phyloP scores from a whole-genome alignment of 2,113 vertebrate genomes.

The Orthonyx spaldingii region DNA sequence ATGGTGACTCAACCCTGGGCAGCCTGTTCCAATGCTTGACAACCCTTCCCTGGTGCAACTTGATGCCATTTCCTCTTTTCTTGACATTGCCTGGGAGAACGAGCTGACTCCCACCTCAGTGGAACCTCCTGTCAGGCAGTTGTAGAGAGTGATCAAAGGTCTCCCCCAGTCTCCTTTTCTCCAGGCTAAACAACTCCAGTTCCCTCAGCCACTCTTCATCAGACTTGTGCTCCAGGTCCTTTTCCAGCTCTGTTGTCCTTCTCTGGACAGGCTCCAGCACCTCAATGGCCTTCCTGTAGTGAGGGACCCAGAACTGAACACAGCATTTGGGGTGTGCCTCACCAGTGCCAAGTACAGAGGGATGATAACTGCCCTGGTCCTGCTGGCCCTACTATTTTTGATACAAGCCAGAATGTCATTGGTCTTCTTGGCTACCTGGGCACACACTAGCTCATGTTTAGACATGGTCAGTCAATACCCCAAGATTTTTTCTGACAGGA shows the following conservation, averaged over 20 bases:
- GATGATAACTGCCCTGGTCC: too few relatives aligned
- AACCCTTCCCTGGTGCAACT: neutral
- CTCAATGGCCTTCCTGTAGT: neutral
- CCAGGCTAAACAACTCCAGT: neutral
- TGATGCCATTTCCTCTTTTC: neutral
- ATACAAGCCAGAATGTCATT: neutral
- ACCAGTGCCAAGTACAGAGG: neutral
- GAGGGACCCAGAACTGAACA: neutral
- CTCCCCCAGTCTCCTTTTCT: neutral
- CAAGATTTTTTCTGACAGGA: neutral
- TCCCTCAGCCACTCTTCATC: neutral
- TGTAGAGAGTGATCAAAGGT: neutral
- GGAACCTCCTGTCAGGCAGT: neutral
- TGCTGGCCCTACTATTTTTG: neutral
- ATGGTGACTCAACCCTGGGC: neutral
- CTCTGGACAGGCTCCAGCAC: accelerated
- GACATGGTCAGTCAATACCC: too few relatives aligned
- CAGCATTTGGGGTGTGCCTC: neutral
- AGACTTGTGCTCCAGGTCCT: neutral
- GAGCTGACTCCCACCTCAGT: neutral
- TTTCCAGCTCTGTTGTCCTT: neutral
- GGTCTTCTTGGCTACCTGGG: neutral
- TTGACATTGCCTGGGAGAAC: neutral
- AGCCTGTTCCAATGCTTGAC: neutral
- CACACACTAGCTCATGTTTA: neutral